phyloP scores from a whole-genome alignment of 2,113 vertebrate genomes.

The Leuciscus idus region DNA sequence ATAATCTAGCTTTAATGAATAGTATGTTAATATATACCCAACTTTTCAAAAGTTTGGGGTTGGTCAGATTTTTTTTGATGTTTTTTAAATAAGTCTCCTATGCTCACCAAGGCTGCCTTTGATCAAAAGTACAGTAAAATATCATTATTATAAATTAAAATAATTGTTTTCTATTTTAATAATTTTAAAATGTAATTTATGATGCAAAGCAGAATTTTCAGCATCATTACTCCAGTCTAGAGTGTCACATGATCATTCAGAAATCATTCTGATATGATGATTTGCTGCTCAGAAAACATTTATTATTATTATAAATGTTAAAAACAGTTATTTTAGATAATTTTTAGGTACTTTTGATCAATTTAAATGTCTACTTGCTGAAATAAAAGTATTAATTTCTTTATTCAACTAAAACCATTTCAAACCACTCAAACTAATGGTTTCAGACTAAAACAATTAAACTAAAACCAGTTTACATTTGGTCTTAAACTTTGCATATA shows the following conservation, averaged over 20 bases:
- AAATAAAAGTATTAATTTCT: neutral
- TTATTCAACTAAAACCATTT: no score
- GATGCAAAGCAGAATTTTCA: no score
- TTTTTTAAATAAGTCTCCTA: neutral
- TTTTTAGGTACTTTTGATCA: no score
- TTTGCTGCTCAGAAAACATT: neutral
- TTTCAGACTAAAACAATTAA: no score
- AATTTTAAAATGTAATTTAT: neutral
- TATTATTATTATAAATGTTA: neutral
- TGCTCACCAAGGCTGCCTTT: neutral
- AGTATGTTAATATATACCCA: neutral
- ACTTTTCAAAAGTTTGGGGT: neutral
- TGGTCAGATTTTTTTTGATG: neutral
- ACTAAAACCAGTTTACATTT: neutral
- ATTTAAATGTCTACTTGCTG: neutral
- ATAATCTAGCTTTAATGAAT: neutral
- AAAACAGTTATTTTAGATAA: neutral
- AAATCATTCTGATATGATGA: neutral
- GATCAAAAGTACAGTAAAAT: neutral
- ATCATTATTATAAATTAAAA: no score
- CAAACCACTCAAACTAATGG: no score
- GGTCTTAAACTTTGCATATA: neutral
- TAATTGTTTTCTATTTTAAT: no score
- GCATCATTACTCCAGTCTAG: no score
- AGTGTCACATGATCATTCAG: neutral